Base-by-base conservation (phyloP, 2,888 invertebrate species). In the Liodrosophila aerea region DNA sequence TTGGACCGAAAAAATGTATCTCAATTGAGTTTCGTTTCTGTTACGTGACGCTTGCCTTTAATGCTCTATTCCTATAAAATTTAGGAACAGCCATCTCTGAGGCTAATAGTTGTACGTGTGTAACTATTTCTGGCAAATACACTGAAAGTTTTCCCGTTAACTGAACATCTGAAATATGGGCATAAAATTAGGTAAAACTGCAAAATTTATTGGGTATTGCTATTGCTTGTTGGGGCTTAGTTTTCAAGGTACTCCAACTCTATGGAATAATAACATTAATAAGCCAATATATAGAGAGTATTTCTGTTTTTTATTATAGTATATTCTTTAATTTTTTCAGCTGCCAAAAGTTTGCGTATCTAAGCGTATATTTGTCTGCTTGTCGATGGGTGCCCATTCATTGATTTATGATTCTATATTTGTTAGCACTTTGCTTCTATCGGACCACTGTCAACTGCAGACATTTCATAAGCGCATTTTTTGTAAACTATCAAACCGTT, bases 361-460 rank as follows among this genome's bases (percentile, higher is more conserved):
- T 4, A 15, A 16, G 37, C 11, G 29, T 45, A 16, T 46, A 18
- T 45, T 22, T 15, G 44, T 37, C 44, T 52, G 12, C 29, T 9
- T 29, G 4, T 8, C 18, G 7, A 37, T n/a, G 43, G 9, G 41
- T 41, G 9, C 29, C 45, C 40, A n/a, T 65, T 1, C 1, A 4
- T 22, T 77, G 85, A 84, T 84, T 78, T 74, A 84, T 81, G 65
- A 44, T 46, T 54, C 68, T 51, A 65, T 65, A 61, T 60, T 77
- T 71, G 67, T 74, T 74, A 59, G 65, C 64, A 58, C 51, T 67
- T 61, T 54, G 40, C 49, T 31, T 39, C n/a, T 53, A 57, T 51
- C 60, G 36, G 33, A 22, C 16, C 4, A 12, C 77, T 64, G 77
- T 65, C 78, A 73, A 63, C 47, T 59, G 61, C 82, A 81, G 68